Conservation (phyloP, 2,797 vertebrate genomes). For the Alauda arvensis region DNA sequence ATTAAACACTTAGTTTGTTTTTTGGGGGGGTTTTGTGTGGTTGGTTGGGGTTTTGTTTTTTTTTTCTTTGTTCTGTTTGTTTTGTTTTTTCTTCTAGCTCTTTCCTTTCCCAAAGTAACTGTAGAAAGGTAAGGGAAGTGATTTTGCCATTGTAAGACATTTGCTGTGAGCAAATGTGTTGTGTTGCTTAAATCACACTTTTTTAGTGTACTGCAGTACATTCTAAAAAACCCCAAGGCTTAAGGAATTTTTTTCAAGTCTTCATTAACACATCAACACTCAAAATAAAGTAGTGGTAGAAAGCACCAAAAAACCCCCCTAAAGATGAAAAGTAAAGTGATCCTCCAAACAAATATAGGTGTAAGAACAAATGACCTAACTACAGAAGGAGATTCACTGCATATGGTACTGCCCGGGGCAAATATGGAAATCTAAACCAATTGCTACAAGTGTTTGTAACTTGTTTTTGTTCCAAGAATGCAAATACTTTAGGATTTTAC, state of each 20-base stretch:
- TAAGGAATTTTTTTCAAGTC: background rate
- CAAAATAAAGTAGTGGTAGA: background rate
- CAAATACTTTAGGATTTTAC: background rate
- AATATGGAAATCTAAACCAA: background rate
- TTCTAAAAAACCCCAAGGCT: background rate
- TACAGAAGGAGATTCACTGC: background rate
- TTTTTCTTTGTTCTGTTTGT: fast-evolving
- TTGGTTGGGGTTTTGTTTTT: background rate
- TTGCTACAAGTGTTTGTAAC: background rate
- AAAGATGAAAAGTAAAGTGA: background rate
- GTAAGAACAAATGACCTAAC: background rate
- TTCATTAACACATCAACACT: background rate
- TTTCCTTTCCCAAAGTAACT: background rate
- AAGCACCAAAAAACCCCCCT: background rate
- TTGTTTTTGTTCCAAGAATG: background rate
- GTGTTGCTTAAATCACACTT: background rate
- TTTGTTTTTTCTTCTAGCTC: background rate
- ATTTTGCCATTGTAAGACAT: background rate
- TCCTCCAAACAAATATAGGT: background rate
- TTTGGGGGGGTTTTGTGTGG: no score
- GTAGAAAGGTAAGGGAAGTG: background rate
- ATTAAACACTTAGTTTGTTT: background rate
- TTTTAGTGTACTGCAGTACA: background rate
- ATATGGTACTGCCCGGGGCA: background rate
- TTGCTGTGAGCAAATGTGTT: background rate